Evolutionary conservation across 2,113 vertebrate genomes (phyloP).

Genomic region (Neogobius melanostomus): DNA sequence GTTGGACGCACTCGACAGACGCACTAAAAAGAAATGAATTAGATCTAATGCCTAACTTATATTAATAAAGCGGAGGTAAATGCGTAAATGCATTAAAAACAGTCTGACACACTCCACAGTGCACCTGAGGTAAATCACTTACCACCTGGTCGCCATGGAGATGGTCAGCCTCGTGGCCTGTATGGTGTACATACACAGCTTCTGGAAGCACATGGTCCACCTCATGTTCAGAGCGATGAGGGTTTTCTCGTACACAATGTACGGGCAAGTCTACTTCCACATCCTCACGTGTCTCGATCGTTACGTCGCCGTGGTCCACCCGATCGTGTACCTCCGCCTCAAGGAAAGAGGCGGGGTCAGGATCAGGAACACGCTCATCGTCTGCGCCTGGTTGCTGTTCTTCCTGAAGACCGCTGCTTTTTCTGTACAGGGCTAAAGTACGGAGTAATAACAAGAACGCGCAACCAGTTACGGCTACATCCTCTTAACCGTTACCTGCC

Average conservation of each 20-base stretch:
- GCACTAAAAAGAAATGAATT: too few relatives aligned
- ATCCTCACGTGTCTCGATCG: slow-evolving; percentile 12
- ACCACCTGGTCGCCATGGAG: slow-evolving; percentile 15
- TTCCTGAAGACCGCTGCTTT: too few relatives aligned
- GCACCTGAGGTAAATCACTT: too few relatives aligned
- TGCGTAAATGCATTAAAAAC: too few relatives aligned
- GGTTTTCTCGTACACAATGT: neutral
- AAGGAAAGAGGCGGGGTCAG: neutral
- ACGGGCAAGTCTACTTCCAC: slow-evolving; percentile 2
- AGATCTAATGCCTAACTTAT: too few relatives aligned
- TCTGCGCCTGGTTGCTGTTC: neutral
- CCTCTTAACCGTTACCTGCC: too few relatives aligned
- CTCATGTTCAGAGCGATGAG: rapidly evolving
- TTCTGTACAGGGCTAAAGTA: too few relatives aligned
- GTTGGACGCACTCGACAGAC: too few relatives aligned
- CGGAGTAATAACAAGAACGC: too few relatives aligned
- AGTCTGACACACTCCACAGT: too few relatives aligned
- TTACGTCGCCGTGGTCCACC: slow-evolving; percentile 11
- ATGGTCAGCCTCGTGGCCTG: neutral
- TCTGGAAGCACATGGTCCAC: rapidly evolving
- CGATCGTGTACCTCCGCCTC: slow-evolving; percentile 14
- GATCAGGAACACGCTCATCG: neutral
- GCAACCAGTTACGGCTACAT: too few relatives aligned
- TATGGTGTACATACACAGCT: rapidly evolving
- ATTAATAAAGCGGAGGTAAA: too few relatives aligned